A percentile compares a stretch with the other conserved stretches of the same genome.
Evolutionary conservation across 2,797 vertebrate species (phyloP).

Genomic region (Acanthurus lineatus): DNA sequence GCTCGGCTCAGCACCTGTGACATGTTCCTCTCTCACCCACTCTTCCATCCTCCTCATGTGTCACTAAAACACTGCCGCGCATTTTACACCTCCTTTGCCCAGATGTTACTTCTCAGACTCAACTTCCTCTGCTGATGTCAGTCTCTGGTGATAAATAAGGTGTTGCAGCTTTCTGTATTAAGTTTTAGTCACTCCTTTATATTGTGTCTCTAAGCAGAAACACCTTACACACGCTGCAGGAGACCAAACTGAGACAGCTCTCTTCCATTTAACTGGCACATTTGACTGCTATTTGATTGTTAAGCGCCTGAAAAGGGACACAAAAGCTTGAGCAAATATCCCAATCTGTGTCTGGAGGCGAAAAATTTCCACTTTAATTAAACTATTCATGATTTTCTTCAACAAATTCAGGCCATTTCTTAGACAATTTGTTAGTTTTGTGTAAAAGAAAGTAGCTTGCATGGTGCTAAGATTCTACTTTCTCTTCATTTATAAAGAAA

Average conservation of each 20-base stretch:
- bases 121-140: neutral
- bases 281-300: neutral
- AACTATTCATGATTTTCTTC: neutral
- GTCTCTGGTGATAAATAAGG: neutral
- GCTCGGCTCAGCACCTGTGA: neutral
- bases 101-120: neutral
- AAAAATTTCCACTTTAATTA: neutral
- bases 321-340: neutral
- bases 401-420: neutral
- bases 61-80: neutral
- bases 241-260: neutral
- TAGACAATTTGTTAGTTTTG: neutral
- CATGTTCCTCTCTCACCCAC: neutral
- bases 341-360: neutral
- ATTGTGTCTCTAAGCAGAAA: neutral
- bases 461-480: neutral
- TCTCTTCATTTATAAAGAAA: neutral
- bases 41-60: neutral
- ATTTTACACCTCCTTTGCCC: neutral
- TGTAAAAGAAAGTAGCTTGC: neutral
- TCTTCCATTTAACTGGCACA: neutral
- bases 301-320: neutral
- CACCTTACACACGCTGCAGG: neutral
- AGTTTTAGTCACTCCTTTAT: neutral
- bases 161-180: slow-evolving; percentile 1